A percentile compares a stretch with the other conserved stretches of the same genome.
Conservation (phyloP, 2,797 vertebrate genomes). For the Streptopelia turtur region DNA sequence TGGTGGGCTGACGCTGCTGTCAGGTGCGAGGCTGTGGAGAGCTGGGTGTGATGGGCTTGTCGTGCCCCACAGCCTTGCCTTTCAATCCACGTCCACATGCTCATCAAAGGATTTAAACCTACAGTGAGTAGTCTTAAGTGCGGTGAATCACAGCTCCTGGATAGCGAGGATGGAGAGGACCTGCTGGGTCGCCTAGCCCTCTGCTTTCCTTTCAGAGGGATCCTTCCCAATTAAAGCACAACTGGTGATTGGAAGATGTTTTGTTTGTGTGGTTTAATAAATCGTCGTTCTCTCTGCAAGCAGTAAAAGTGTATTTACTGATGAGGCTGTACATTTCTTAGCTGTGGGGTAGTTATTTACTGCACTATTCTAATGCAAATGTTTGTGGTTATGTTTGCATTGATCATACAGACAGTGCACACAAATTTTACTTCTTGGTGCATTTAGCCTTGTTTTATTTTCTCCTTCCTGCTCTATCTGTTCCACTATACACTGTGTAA, state of each 20-base stretch:
- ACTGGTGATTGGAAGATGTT: not conserved
- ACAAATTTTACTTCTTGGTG: not conserved
- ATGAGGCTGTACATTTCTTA: slow-evolving; percentile 25
- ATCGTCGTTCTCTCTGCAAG: not conserved
- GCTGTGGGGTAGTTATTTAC: slow-evolving; percentile 42
- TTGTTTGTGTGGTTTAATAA: slow-evolving; percentile 16
- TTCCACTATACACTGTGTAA: not conserved
- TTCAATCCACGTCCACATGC: not conserved
- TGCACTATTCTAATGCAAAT: slow-evolving; percentile 59
- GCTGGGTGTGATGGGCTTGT: not conserved
- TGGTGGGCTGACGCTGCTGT: not conserved
- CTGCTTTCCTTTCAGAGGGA: not conserved
- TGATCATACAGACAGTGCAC: slow-evolving; percentile 3
- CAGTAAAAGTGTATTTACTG: slow-evolving; percentile 2
- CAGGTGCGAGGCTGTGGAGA: not conserved
- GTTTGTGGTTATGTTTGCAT: slow-evolving; percentile 39
- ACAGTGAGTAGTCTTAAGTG: not conserved
- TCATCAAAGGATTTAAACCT: not conserved
- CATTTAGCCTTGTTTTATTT: not conserved
- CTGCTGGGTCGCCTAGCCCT: not conserved
- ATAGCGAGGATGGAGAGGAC: not conserved
- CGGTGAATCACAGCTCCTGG: not conserved
- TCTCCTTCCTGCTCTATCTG: not conserved
- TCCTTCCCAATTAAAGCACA: not conserved
- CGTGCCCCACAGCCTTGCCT: not conserved